Evolutionary conservation across 2,888 invertebrate genomes (phyloP).

Genomic region (Metopia argyrocephala): DNA sequence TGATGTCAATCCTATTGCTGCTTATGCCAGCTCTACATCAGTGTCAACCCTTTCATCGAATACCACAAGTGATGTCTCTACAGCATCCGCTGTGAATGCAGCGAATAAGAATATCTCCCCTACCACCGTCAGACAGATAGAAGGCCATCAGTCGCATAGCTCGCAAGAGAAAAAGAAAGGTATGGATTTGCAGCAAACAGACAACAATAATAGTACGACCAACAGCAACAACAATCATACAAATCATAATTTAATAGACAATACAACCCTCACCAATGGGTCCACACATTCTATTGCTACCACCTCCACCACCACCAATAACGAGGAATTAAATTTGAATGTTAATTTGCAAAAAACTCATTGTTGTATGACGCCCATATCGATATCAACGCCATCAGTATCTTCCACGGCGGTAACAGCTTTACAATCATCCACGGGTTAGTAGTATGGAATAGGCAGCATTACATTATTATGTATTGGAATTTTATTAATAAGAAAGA

Average conservation of each 20-base stretch:
- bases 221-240: slow-evolving; percentile 63
- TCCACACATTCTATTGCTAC: background rate
- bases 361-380: slow-evolving; percentile 68
- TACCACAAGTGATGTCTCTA: slow-evolving; percentile 59
- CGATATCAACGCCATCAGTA: slow-evolving; percentile 60
- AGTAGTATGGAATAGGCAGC: background rate
- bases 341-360: slow-evolving; percentile 68
- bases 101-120: slow-evolving; percentile 68
- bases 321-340: slow-evolving; percentile 36
- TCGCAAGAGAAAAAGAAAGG: slow-evolving; percentile 73
- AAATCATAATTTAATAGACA: slow-evolving; percentile 45
- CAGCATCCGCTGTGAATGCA: slow-evolving; percentile 50
- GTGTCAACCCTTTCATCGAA: slow-evolving; percentile 56
- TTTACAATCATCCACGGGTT: slow-evolving; percentile 51
- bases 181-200: slow-evolving; percentile 70
- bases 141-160: slow-evolving; percentile 25
- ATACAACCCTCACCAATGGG: slow-evolving; percentile 9
- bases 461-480: background rate
- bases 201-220: slow-evolving; percentile 67
- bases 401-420: slow-evolving; percentile 58
- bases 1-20: slow-evolving; percentile 48
- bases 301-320: slow-evolving; percentile 3
- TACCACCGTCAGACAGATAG: slow-evolving; percentile 46
- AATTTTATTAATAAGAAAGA: background rate
- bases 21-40: slow-evolving; percentile 39